Conservation (phyloP, 2,113 vertebrate genomes). For the Dipodomys ordii region DNA sequence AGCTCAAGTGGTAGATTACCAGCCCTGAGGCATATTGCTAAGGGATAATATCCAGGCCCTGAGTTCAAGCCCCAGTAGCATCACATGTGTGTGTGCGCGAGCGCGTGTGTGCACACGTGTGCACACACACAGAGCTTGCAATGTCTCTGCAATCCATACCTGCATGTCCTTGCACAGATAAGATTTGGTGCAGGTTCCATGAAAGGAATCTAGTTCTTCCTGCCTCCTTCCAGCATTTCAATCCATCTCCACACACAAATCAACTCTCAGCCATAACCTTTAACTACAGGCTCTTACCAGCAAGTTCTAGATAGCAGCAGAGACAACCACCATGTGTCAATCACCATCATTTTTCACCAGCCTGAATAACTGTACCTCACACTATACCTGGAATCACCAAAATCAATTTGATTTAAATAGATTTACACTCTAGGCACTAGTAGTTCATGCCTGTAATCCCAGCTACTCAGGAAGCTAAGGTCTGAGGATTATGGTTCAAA, state of each 20-base stretch:
- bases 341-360: neutral
- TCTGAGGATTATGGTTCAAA: too few relatives aligned
- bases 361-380: neutral
- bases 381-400: neutral
- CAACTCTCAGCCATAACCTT: neutral
- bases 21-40: too few relatives aligned
- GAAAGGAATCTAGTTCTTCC: conserved; percentile 1
- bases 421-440: too few relatives aligned
- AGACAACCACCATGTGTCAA: neutral
- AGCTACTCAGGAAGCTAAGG: too few relatives aligned
- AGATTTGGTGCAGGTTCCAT: neutral
- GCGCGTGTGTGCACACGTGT: too few relatives aligned
- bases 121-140: too few relatives aligned
- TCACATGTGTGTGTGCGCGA: too few relatives aligned
- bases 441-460: too few relatives aligned
- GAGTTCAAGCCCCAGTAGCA: too few relatives aligned
- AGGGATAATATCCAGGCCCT: too few relatives aligned
- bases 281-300: neutral
- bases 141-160: conserved; percentile 25
- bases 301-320: neutral
- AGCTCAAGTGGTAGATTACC: too few relatives aligned
- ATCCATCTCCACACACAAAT: neutral
- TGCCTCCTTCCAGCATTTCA: neutral
- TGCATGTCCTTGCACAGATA: too few relatives aligned
- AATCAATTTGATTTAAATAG: neutral